Evolutionary conservation across 2,797 vertebrate species (phyloP).

Genomic region (Hephaestus fuliginosus): DNA sequence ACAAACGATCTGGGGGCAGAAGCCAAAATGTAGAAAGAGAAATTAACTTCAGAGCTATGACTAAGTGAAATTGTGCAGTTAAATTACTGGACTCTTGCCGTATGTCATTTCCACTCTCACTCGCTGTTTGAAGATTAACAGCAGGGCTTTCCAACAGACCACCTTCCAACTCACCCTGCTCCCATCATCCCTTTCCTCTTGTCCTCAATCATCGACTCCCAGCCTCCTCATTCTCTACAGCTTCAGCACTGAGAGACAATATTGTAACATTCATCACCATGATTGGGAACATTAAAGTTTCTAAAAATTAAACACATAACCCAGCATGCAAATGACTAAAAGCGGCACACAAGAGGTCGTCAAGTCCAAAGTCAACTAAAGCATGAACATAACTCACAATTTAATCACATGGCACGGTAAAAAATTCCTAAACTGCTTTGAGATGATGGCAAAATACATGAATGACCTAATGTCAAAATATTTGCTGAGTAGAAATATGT

Average conservation of each 20-base stretch:
- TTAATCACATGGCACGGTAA: conserved; percentile 40
- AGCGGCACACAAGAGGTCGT: conserved; percentile 14
- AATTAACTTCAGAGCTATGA: conserved; percentile 62
- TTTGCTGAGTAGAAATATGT: conserved; percentile 60
- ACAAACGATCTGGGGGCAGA: conserved; percentile 26
- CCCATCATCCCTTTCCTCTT: conserved; percentile 51
- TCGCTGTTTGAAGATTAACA: conserved; percentile 71
- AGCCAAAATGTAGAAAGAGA: conserved; percentile 45
- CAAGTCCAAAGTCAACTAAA: conserved; percentile 56
- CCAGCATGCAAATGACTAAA: conserved; percentile 35
- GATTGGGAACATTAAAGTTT: conserved; percentile 38
- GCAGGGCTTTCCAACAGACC: conserved; percentile 60
- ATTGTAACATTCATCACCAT: conserved; percentile 44
- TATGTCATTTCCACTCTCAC: conserved; percentile 66
- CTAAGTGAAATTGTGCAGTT: conserved; percentile 56
- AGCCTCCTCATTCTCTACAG: conserved; percentile 32
- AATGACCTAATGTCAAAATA: conserved; percentile 69
- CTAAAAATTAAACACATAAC: conserved; percentile 24
- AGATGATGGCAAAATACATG: conserved; percentile 56
- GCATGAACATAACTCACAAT: conserved; percentile 35
- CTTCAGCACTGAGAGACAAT: conserved; percentile 40
- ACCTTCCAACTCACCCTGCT: conserved; percentile 54
- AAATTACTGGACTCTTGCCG: conserved; percentile 64
- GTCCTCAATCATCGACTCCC: conserved; percentile 31
- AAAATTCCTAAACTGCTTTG: conserved; percentile 41